Percentiles rank a stretch among this genome's conserved stretches.
phyloP scores from a whole-genome alignment of 2,797 vertebrate species.

The Acrocephalus scirpaceus region DNA sequence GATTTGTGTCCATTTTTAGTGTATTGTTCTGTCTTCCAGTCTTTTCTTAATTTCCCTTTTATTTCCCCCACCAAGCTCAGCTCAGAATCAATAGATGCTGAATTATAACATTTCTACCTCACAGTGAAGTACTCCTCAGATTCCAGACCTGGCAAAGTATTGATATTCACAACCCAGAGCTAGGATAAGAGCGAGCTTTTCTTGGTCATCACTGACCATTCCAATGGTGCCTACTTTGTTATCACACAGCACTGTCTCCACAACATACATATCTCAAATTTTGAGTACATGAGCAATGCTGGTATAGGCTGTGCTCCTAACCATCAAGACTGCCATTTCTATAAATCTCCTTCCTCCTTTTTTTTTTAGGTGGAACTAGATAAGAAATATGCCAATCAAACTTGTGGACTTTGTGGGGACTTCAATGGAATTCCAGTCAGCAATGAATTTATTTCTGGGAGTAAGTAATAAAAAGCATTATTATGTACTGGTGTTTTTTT shows the following conservation, averaged over 20 bases:
- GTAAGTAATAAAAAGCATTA: conserved; percentile 68
- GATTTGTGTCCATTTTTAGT: background rate
- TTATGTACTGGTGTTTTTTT: background rate
- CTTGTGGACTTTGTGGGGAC: conserved; percentile 82
- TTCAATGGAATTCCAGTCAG: conserved; percentile 77
- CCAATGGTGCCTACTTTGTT: background rate
- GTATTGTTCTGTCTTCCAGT: background rate
- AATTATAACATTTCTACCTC: background rate
- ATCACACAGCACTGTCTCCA: background rate
- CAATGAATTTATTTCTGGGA: conserved; percentile 82
- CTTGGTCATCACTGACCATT: background rate
- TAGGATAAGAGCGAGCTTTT: background rate
- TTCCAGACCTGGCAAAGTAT: background rate
- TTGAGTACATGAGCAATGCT: background rate
- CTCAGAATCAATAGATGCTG: background rate
- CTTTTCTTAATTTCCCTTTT: background rate
- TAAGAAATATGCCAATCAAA: conserved; percentile 77
- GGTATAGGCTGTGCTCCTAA: background rate
- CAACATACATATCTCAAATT: background rate
- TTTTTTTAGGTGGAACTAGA: conserved; percentile 85
- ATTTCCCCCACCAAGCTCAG: background rate
- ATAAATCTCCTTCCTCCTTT: background rate
- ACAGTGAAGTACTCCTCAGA: background rate
- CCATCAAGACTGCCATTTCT: background rate
- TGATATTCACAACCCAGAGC: background rate